Evolutionary conservation across 2,797 vertebrate species (phyloP).

Genomic region (Scolopax bukidnonensis): DNA sequence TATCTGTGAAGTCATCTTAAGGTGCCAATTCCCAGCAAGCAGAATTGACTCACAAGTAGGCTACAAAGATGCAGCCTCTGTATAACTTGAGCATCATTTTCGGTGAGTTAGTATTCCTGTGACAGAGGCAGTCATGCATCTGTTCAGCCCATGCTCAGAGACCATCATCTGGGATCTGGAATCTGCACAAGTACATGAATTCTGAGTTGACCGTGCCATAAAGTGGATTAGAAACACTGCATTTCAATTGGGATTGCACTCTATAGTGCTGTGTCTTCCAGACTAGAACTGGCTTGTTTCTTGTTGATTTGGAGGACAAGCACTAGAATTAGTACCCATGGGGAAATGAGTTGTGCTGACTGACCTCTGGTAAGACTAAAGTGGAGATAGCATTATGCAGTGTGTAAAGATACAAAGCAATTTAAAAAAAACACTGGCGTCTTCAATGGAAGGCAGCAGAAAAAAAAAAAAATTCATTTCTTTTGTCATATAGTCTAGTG

Average conservation of each 20-base stretch:
- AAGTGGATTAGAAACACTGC: neutral
- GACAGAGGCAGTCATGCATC: neutral
- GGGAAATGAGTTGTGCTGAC: neutral
- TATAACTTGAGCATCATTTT: neutral
- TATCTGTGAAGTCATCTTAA: neutral
- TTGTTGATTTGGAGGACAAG: neutral
- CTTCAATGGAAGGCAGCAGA: neutral
- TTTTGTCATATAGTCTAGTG: neutral
- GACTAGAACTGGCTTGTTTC: neutral
- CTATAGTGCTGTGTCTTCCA: neutral
- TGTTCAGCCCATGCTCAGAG: accelerated
- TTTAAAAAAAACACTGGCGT: neutral
- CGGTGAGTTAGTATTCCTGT: neutral
- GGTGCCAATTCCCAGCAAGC: neutral
- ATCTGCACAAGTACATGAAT: neutral
- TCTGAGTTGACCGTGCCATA: neutral
- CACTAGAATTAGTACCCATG: accelerated
- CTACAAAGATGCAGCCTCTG: neutral
- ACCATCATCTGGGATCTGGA: neutral
- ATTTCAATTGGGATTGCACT: neutral
- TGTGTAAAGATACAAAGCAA: neutral
- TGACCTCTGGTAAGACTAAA: neutral
- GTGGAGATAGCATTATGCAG: neutral
- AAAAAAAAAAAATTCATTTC: neutral
- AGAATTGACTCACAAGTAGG: neutral